Percentiles rank a stretch among this genome's conserved stretches.
Conservation (phyloP, 2,888 invertebrate species). For the Laothoe populi region DNA sequence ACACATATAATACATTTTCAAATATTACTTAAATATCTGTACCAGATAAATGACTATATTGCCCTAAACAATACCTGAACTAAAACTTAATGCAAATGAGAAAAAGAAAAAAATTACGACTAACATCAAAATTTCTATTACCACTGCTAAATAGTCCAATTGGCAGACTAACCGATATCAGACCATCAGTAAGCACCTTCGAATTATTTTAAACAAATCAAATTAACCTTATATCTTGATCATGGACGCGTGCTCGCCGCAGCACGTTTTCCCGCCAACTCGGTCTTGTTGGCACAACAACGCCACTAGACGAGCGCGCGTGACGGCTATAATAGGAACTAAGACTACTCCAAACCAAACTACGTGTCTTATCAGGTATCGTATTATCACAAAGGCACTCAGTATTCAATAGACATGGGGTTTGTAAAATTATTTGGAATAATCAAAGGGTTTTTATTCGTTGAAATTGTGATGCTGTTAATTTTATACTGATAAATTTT, state of each 20-base stretch:
- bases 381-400: constrained; percentile 39
- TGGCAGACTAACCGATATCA: constrained; percentile 5
- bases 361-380: constrained; percentile 71
- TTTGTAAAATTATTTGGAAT: constrained; percentile 18
- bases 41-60: too few relatives aligned
- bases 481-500: too few relatives aligned
- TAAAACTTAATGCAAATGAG: neutral
- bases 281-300: constrained; percentile 64
- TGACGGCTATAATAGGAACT: constrained; percentile 67
- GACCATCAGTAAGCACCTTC: neutral
- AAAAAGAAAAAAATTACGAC: too few relatives aligned
- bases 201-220: constrained; percentile 20
- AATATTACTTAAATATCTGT: too few relatives aligned
- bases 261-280: constrained; percentile 37
- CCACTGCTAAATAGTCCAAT: constrained; percentile 3
- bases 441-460: too few relatives aligned
- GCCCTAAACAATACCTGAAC: too few relatives aligned
- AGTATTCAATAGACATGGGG: neutral
- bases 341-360: constrained; percentile 48
- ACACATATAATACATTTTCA: too few relatives aligned
- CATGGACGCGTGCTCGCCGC: constrained; percentile 6
- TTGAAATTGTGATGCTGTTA: too few relatives aligned
- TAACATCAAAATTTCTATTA: neutral
- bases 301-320: constrained; percentile 62
- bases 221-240: constrained; percentile 24